phyloP scores from a whole-genome alignment of 2,797 vertebrate genomes.

The Momotus momota region DNA sequence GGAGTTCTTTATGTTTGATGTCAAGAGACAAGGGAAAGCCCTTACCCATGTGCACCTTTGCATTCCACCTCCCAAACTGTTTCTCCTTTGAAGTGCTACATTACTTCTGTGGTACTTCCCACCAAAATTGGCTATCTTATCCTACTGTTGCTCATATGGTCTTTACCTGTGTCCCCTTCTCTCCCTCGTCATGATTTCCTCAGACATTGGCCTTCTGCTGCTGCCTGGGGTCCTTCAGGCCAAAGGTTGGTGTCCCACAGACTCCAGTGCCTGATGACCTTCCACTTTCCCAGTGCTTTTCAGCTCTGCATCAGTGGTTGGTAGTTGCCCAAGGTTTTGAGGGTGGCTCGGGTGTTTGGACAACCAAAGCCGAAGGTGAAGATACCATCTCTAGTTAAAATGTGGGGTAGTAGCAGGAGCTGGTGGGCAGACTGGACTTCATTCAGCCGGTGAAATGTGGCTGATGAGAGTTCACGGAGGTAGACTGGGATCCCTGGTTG shows the following conservation, averaged over 20 bases:
- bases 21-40: not conserved
- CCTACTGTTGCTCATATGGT: not conserved
- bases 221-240: not conserved
- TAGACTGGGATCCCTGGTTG: not conserved
- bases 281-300: not conserved
- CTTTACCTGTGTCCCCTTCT: not conserved
- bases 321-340: not conserved
- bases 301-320: not conserved
- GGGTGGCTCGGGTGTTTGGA: not conserved
- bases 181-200: rapidly evolving
- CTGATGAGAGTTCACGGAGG: not conserved
- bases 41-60: not conserved
- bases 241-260: not conserved
- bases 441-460: not conserved
- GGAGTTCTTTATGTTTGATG: not conserved
- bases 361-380: not conserved
- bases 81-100: not conserved
- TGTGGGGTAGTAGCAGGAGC: not conserved
- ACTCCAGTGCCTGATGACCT: not conserved
- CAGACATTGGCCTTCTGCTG: not conserved
- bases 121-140: not conserved
- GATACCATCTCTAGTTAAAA: not conserved
- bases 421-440: not conserved
- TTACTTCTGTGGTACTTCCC: not conserved
- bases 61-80: not conserved